A percentile compares a stretch with the other conserved stretches of the same genome.
phyloP scores from a whole-genome alignment of 2,113 vertebrate genomes.

The Lycocorax pyrrhopterus region DNA sequence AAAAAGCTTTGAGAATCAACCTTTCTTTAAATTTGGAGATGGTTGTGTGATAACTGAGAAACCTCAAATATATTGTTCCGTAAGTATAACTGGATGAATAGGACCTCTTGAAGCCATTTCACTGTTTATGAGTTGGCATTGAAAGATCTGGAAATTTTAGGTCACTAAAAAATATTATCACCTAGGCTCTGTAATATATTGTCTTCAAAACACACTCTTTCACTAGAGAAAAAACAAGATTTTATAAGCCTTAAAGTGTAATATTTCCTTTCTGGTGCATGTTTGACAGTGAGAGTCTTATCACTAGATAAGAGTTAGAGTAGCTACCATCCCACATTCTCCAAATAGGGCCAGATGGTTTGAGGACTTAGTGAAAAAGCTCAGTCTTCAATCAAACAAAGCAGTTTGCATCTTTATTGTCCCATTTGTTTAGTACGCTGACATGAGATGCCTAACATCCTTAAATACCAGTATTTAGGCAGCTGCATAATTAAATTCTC shows the following conservation, averaged over 20 bases:
- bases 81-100: neutral
- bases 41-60: neutral
- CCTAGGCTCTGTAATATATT: neutral
- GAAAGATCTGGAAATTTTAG: neutral
- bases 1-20: neutral
- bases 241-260: conserved; percentile 10
- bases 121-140: neutral
- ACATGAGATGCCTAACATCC: conserved; percentile 46
- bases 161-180: neutral
- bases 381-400: conserved; percentile 63
- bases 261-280: conserved; percentile 41
- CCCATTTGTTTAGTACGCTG: conserved; percentile 71
- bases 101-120: neutral
- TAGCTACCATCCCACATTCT: conserved; percentile 69
- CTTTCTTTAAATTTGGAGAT: neutral
- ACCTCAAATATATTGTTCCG: neutral
- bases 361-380: conserved; percentile 53
- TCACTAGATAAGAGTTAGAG: conserved; percentile 64
- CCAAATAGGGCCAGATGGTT: conserved; percentile 70
- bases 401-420: conserved; percentile 62
- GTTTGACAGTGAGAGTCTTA: conserved; percentile 63
- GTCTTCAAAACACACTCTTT: neutral
- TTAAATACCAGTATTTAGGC: conserved; percentile 59
- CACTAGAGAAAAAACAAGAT: neutral
- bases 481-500: conserved; percentile 72